Base-by-base conservation (phyloP, 1,140 invertebrate genomes). In the Macrosteles quadrilineatus region DNA sequence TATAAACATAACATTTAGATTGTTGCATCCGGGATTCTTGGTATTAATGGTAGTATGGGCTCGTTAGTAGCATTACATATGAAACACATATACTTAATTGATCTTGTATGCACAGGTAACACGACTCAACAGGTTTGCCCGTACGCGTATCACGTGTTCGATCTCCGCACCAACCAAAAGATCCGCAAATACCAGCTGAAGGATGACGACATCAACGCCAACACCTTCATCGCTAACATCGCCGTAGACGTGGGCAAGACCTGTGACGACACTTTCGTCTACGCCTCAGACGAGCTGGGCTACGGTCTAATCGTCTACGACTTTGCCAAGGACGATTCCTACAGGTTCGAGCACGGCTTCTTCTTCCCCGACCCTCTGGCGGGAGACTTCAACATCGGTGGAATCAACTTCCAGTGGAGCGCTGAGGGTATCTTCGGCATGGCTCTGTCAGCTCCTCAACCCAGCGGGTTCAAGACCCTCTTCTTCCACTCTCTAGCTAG, bases 371-470 rank as follows among this genome's bases (percentile, higher is more conserved):
- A 94, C 77, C 91, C 91, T 0, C 76, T 93, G 1, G 81, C 84
- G 21, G 91, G 91, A 68, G 89, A 92, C 76, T 93, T 89, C 78
- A 91, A 90, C 73, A 88, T 92, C 45, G 88, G 85, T 4, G 90
- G 90, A 1, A 77, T 93, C 0, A 92, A 92, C 76, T 94, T 92
- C 83, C 90, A 93, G 79, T 93, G 91, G 91, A 85, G 84, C 4
- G 86, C 87, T 55, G 91, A 94, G 79, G 91, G 91, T 4, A 90
- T 94, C 53, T 93, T 93, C 71, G 91, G 91, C 0, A 89, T 93
- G 79, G 85, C 87, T 0, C 76, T 92, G 1, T 87, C 90, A 0
- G 87, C 90, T 0, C 78, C 85, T 11, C 82, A 85, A 0, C 70
- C 79, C 19, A 87, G 90, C 73, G 90, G 90, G 36, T 90, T 82